Conservation (phyloP, 2,113 vertebrate genomes). For the Dasypus novemcinctus region DNA sequence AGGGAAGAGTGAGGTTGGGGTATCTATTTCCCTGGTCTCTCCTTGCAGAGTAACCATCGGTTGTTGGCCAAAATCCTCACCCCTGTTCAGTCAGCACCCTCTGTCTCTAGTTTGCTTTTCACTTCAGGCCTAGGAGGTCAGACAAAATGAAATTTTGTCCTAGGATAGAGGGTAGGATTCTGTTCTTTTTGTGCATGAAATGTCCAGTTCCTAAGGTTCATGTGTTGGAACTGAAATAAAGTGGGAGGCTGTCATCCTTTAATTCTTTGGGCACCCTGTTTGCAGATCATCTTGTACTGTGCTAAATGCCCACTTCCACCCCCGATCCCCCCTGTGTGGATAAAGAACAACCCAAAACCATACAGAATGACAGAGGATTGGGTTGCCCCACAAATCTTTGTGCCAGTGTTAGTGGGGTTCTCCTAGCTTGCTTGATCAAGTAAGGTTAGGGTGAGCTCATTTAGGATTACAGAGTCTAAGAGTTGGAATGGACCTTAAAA, state of each 20-base stretch:
- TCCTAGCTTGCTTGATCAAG: background rate
- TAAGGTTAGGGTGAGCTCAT: background rate
- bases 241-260: background rate
- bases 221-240: background rate
- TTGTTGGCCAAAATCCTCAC: background rate
- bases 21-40: background rate
- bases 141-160: background rate
- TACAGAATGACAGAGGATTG: background rate
- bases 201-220: background rate
- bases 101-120: background rate
- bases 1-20: background rate
- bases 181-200: background rate
- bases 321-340: background rate
- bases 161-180: background rate
- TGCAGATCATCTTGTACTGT: background rate
- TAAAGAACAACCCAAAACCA: background rate
- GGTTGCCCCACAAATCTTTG: background rate
- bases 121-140: background rate
- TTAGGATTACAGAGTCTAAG: background rate
- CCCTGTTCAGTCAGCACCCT: background rate
- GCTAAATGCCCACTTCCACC: background rate
- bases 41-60: background rate
- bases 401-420: background rate
- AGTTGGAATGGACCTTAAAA: background rate
- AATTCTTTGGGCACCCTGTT: background rate